Percentiles rank a stretch among this genome's conserved stretches.
Conservation (phyloP, 2,113 vertebrate genomes). For the rat (Rattus norvegicus) region GRCr8 NC_086023.1:128925501-128926000, state of each 20-base stretch:
- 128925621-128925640: constrained; percentile 93
- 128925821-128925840: constrained; percentile 11
- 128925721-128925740: not conserved
- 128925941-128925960: constrained; percentile 33
- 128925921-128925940: constrained; percentile 46
- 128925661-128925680: constrained; percentile 94
- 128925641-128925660: constrained; percentile 86
- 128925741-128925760: constrained; percentile 24
- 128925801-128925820: constrained; percentile 54
- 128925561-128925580: constrained; percentile 98
- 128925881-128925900: constrained; percentile 36
- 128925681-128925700: constrained; percentile 91
- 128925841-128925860: constrained; percentile 12
- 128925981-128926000: constrained; percentile 30
- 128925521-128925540: constrained; percentile 95
- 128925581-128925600: constrained; percentile 97
- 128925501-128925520: constrained; percentile 29
- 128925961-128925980: constrained; percentile 52
- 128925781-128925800: not conserved
- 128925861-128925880: not conserved
- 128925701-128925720: constrained; percentile 95
- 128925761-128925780: constrained; percentile 45
- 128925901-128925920: constrained; percentile 47
- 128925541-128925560: constrained; percentile 99
- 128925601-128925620: constrained; percentile 99